phyloP scores from a whole-genome alignment of 2,113 vertebrate genomes.

The Platysternon megacephalum region DNA sequence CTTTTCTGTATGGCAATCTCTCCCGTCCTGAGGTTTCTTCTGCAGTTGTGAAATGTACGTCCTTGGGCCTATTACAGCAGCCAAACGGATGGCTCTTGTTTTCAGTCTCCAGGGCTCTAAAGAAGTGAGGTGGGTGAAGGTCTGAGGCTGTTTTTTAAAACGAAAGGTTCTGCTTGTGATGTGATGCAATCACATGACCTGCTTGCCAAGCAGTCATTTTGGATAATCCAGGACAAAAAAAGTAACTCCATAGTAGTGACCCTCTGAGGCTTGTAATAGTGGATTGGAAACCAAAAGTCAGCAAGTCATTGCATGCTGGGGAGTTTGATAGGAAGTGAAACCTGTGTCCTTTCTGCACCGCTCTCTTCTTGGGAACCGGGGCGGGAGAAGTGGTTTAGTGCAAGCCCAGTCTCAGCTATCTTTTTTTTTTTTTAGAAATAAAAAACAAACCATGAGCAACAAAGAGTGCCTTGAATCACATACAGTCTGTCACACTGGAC shows the following conservation, averaged over 20 bases:
- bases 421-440: not conserved
- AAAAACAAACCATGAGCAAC: not conserved
- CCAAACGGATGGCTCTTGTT: not conserved
- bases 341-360: too few relatives aligned
- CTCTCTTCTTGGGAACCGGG: accelerated
- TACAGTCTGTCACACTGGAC: accelerated
- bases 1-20: slow-evolving; percentile 25
- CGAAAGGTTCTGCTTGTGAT: not conserved
- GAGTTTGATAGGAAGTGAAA: not conserved
- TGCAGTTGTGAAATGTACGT: accelerated
- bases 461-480: slow-evolving; percentile 68
- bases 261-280: too few relatives aligned
- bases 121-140: accelerated
- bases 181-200: not conserved
- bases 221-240: accelerated
- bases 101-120: accelerated
- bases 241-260: accelerated
- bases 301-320: not conserved
- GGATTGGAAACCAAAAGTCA: not conserved
- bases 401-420: not conserved
- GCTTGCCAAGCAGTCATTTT: not conserved
- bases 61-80: not conserved
- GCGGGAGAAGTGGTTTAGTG: not conserved
- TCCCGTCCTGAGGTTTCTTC: not conserved
- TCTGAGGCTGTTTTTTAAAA: not conserved